These are phyloP conservation scores for Glaucopsyche alexis DNA, from an alignment of 2,888 invertebrate genomes.

Conservation along the genomic window DNA sequence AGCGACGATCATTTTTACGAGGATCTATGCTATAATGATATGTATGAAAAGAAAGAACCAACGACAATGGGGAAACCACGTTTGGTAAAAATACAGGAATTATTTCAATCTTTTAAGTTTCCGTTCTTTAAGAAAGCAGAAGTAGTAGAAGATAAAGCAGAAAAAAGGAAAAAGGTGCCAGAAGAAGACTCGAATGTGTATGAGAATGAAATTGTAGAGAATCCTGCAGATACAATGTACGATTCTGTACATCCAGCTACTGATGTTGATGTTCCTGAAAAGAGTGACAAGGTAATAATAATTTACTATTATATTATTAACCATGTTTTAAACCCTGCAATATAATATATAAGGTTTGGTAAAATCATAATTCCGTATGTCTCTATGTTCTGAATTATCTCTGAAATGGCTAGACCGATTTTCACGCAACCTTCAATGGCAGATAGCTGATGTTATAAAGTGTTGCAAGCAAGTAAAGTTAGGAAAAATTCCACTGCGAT, in stretches of 20 bases:
- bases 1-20: constrained; percentile 72
- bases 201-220: constrained; percentile 52
- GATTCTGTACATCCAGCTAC: constrained; percentile 61
- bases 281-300: constrained; percentile 41
- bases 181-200: constrained; percentile 33
- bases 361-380: no score
- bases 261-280: constrained; percentile 37
- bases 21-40: constrained; percentile 66
- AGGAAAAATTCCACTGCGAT: not conserved
- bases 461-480: no score
- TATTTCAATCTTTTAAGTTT: constrained; percentile 65
- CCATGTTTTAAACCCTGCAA: no score
- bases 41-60: constrained; percentile 42
- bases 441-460: no score
- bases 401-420: no score
- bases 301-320: no score
- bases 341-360: no score
- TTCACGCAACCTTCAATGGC: no score
- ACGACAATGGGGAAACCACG: constrained; percentile 52
- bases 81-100: constrained; percentile 64
- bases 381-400: no score
- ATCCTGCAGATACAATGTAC: constrained; percentile 62
- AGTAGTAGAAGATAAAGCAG: constrained; percentile 41
- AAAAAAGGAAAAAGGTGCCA: constrained; percentile 29
- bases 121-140: constrained; percentile 62